These are phyloP conservation scores for Camelus bactrianus DNA, from an alignment of 2,113 vertebrate species.

Conservation along the genomic window DNA sequence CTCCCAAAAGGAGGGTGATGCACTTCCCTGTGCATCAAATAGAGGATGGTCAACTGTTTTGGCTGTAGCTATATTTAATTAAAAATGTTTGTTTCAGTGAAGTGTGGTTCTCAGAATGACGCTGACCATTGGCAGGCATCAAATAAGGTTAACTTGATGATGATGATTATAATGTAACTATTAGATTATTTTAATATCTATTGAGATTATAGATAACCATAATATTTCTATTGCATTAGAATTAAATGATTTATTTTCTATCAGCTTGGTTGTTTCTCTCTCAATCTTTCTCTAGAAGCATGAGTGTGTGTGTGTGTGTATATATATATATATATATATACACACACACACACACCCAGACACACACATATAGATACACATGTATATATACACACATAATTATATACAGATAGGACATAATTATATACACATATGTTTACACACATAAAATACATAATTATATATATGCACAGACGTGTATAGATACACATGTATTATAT, in stretches of 20 bases:
- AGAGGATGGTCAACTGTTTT: background rate
- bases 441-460: background rate
- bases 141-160: background rate
- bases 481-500: background rate
- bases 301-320: too few species aligned
- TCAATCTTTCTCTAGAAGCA: background rate
- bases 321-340: background rate
- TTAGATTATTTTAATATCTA: background rate
- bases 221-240: background rate
- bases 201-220: background rate
- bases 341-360: background rate
- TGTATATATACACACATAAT: background rate
- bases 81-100: slow-evolving; percentile 12
- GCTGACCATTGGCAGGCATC: background rate
- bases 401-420: background rate
- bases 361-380: background rate
- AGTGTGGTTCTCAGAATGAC: background rate
- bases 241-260: background rate
- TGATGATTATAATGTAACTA: background rate
- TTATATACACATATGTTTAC: background rate
- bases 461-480: background rate
- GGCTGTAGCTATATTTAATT: background rate
- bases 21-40: background rate
- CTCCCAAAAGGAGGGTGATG: background rate
- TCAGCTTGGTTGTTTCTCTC: background rate